Evolutionary conservation across 2,797 vertebrate species (phyloP).

Genomic region (Melanotaenia nigrans): DNA sequence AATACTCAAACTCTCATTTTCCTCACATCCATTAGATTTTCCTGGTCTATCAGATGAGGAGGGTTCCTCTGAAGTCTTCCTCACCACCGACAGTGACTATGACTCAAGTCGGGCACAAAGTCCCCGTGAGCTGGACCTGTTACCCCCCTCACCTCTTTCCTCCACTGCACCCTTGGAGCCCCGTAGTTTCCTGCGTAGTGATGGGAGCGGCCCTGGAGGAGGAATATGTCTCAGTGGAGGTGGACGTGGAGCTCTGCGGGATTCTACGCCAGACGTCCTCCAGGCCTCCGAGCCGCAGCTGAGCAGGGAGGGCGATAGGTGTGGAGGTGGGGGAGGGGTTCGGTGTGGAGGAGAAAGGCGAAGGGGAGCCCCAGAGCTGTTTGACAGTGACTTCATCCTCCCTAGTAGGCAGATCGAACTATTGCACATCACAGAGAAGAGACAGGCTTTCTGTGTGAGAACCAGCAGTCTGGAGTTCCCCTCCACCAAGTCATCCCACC

Average conservation of each 20-base stretch:
- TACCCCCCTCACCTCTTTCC: conserved; percentile 80
- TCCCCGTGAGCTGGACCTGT: conserved; percentile 88
- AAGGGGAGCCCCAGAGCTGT: conserved; percentile 75
- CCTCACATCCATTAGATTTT: conserved; percentile 65
- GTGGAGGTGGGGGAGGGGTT: conserved; percentile 47
- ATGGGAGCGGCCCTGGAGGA: conserved; percentile 68
- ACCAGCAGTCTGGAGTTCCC: conserved; percentile 93
- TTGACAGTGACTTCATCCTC: conserved; percentile 92
- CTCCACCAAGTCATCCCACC: conserved; percentile 51
- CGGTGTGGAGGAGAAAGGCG: conserved; percentile 62
- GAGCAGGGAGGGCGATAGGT: conserved; percentile 58
- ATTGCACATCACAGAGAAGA: conserved; percentile 91
- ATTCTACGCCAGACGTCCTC: conserved; percentile 85
- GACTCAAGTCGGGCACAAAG: conserved; percentile 91
- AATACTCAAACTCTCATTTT: conserved; percentile 5
- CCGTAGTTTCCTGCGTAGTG: conserved; percentile 72
- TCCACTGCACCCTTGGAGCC: conserved; percentile 64
- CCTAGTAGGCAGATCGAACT: conserved; percentile 93
- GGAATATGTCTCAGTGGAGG: conserved; percentile 56
- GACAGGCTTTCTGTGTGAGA: conserved; percentile 90
- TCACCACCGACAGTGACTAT: conserved; percentile 91
- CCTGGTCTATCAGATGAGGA: conserved; percentile 88
- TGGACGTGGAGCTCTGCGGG: conserved; percentile 66
- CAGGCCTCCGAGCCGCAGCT: conserved; percentile 81
- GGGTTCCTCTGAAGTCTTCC: conserved; percentile 91